A percentile compares a stretch with the other conserved stretches of the same genome.
phyloP scores from a whole-genome alignment of 2,888 invertebrate species.

The Eupithecia inturbata region DNA sequence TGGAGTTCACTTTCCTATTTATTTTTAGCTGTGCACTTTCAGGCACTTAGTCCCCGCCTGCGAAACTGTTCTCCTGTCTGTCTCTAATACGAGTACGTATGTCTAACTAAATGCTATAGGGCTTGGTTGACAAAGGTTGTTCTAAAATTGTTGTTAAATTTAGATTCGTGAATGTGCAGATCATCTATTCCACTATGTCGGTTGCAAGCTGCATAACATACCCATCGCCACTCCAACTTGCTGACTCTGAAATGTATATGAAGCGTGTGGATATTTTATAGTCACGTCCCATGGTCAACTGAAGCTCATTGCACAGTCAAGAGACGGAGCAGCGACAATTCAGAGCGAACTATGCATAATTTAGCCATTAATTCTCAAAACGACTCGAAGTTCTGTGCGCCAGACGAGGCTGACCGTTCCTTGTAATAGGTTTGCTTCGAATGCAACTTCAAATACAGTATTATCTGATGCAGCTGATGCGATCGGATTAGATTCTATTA shows the following conservation, averaged over 20 bases:
- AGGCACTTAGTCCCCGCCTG: constrained; percentile 33
- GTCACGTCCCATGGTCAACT: constrained; percentile 63
- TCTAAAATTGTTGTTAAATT: not conserved
- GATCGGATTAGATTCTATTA: constrained; percentile 45
- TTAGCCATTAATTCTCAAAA: constrained; percentile 80
- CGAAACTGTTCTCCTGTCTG: constrained; percentile 6
- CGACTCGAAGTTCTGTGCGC: constrained; percentile 75
- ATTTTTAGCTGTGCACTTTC: constrained; percentile 46
- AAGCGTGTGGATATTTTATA: constrained; percentile 57
- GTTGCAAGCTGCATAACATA: not conserved
- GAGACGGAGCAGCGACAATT: constrained; percentile 72
- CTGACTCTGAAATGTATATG: constrained; percentile 11
- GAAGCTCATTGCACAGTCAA: constrained; percentile 74
- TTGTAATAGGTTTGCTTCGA: constrained; percentile 62
- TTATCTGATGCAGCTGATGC: constrained; percentile 42
- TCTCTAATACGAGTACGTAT: not conserved
- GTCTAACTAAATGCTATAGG: not conserved
- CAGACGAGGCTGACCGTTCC: constrained; percentile 70
- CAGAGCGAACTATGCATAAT: constrained; percentile 80
- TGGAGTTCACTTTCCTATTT: constrained; percentile 43
- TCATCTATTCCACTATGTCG: constrained; percentile 4
- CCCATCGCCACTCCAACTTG: not conserved
- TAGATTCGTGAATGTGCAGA: not conserved
- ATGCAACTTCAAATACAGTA: constrained; percentile 61
- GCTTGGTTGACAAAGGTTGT: not conserved